Conservation (phyloP, 2,113 vertebrate genomes). For the Procapra przewalskii region DNA sequence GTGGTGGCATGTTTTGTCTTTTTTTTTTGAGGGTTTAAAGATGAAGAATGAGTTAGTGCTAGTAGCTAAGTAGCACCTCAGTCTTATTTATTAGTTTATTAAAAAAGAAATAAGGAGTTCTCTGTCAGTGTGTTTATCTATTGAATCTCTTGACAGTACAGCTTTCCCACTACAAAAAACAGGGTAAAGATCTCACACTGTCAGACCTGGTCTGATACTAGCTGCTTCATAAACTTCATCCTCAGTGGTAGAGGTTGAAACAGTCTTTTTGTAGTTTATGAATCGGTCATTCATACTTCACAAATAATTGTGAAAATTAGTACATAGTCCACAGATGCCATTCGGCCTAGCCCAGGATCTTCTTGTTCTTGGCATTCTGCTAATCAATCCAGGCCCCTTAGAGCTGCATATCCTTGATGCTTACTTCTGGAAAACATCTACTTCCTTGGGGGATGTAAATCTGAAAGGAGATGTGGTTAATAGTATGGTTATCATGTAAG, state of each 20-base stretch:
- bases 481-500: neutral
- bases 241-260: neutral
- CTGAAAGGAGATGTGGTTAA: neutral
- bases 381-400: neutral
- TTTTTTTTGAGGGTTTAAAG: neutral
- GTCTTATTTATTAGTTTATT: slow-evolving; percentile 4
- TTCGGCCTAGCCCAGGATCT: neutral
- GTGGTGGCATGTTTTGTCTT: neutral
- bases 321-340: neutral
- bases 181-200: neutral
- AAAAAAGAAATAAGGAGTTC: neutral
- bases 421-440: slow-evolving; percentile 7
- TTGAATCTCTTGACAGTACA: neutral
- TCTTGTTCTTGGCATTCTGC: neutral
- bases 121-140: neutral
- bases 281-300: neutral
- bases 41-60: neutral
- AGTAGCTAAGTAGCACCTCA: neutral
- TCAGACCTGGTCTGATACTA: neutral
- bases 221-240: slow-evolving; percentile 10
- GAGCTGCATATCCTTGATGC: neutral
- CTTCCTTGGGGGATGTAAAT: neutral
- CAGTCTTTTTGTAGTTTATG: neutral
- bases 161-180: neutral
- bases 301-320: slow-evolving; percentile 1